These are phyloP conservation scores for Turdus rufiventris DNA, from an alignment of 2,113 vertebrate species.

Conservation along the genomic window DNA sequence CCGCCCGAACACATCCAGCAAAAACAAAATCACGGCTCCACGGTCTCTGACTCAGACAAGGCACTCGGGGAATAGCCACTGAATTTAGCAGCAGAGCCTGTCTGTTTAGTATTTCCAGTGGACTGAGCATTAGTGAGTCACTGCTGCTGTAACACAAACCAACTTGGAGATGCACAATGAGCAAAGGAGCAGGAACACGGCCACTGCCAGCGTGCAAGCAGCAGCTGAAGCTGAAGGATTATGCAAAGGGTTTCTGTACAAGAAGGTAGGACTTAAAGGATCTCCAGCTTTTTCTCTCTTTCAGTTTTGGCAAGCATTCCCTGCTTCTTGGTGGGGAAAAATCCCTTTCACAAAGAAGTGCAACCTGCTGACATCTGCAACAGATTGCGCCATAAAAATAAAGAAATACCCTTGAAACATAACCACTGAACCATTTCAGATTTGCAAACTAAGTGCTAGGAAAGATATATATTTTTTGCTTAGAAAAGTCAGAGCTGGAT, in stretches of 20 bases:
- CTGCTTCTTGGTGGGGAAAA: neutral
- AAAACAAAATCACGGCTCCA: conserved; percentile 15
- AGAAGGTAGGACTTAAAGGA: neutral
- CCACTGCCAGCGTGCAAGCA: neutral
- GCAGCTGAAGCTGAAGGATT: neutral
- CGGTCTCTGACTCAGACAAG: conserved; percentile 35
- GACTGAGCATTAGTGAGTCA: conserved; percentile 59
- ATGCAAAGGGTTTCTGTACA: neutral
- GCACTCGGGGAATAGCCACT: conserved; percentile 1
- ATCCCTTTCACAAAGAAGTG: neutral
- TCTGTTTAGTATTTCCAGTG: conserved; percentile 13
- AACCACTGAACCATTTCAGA: neutral
- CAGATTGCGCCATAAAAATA: neutral
- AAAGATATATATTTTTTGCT: neutral
- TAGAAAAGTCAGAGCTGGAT: neutral
- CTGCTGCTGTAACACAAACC: conserved; percentile 11
- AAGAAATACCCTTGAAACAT: neutral
- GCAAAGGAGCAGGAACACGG: neutral
- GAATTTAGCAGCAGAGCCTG: conserved; percentile 47
- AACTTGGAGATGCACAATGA: neutral
- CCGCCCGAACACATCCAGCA: neutral
- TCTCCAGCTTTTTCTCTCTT: neutral
- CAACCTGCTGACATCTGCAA: neutral
- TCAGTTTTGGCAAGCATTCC: neutral
- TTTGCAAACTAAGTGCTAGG: neutral